Evolutionary conservation across 2,888 invertebrate genomes (phyloP).

Genomic region (Caenorhabditis virilis): DNA sequence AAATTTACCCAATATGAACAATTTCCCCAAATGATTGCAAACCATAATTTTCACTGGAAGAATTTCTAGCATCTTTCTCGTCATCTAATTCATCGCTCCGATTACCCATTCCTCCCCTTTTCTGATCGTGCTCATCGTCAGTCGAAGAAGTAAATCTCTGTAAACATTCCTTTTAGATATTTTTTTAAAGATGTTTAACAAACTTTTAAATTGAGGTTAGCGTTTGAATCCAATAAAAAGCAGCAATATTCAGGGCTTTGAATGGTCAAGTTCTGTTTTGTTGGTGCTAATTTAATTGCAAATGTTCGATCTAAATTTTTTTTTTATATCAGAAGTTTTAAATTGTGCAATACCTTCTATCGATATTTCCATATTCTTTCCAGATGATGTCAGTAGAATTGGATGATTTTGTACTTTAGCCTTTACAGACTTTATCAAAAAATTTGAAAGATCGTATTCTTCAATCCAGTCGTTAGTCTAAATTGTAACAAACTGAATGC

Average conservation of each 20-base stretch:
- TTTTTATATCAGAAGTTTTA: too few relatives aligned
- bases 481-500: too few relatives aligned
- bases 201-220: conserved; percentile 15
- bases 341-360: too few relatives aligned
- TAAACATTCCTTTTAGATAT: too few relatives aligned
- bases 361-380: conserved; percentile 17
- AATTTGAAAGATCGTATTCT: conserved; percentile 14
- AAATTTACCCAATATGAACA: conserved; percentile 27
- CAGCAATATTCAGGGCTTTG: conserved; percentile 17
- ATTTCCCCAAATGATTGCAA: conserved; percentile 8
- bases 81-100: conserved; percentile 4
- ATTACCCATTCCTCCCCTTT: too few relatives aligned
- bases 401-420: conserved; percentile 18
- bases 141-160: too few relatives aligned
- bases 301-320: conserved; percentile 21
- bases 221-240: conserved; percentile 20
- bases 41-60: conserved; percentile 3
- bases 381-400: conserved; percentile 19
- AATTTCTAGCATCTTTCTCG: conserved; percentile 1
- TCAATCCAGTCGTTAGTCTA: conserved; percentile 26
- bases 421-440: conserved; percentile 14
- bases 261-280: conserved; percentile 15
- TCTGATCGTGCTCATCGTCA: too few relatives aligned
- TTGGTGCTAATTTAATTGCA: conserved; percentile 21
- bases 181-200: not conserved